Base-by-base conservation (phyloP, 2,797 vertebrate species). In the Poecilia picta region DNA sequence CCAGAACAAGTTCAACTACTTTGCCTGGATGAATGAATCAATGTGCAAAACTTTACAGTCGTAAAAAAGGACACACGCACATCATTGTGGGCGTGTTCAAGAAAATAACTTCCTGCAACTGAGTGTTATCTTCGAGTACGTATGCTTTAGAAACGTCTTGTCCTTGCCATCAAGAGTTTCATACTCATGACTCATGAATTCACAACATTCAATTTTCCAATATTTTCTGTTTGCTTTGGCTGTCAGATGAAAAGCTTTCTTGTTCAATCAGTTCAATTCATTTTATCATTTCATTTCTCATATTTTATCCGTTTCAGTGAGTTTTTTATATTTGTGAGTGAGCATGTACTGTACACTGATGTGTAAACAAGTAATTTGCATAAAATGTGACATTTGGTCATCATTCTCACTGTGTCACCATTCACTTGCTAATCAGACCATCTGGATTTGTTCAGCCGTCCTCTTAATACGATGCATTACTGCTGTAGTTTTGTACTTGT, bases 1-100 rank as follows among this genome's bases (percentile, higher is more conserved):
- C 79, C 82, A 88, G 91, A 91, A 78, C 80, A 45, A 78, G 85
- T 78, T 87, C 81, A 72, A 28, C 89, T 20, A 16, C 82, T 53
- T n/a, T 12, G 1, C 47, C 85, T 73, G 5, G 82, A 82, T 74
- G 8, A 81, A 77, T 70, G 78, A 84, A 80, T 68, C 84, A 43
- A 73, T 74, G 71, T 73, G 73, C 75, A 74, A 82, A 83, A 85
- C 71, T 75, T 77, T 80, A 36, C 76, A 51, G 73, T 73, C 64
- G 47, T 79, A 85, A 80, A 70, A 80, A 59, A 10, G 16, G 81
- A 62, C 49, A 82, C 76, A 55, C 70, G 31, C 78, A 72, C 55
- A 2, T 68, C 2, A 15, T 64, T 64, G 41, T 66, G 36, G 74
- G 59, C 41, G 43, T 0, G 25, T 70, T 70, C 78, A 71, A 79